Conservation (phyloP, 2,797 vertebrate genomes). For the Uromys caudimaculatus region DNA sequence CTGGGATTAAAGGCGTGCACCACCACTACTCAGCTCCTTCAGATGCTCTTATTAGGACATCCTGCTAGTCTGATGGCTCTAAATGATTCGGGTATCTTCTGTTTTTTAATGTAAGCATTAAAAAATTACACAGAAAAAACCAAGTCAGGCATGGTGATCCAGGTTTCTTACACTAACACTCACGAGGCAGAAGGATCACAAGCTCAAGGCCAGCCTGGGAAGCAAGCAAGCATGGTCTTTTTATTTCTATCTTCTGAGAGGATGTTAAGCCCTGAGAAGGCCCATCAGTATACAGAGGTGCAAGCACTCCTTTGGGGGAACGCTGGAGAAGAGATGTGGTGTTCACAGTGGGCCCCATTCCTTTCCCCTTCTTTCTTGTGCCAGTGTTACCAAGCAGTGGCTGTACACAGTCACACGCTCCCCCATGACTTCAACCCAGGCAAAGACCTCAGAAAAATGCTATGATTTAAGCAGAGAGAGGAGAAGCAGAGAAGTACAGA, state of each 20-base stretch:
- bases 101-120: constrained; percentile 42
- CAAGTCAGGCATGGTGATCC: too few species aligned
- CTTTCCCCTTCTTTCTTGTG: background rate
- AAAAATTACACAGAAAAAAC: background rate
- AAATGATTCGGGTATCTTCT: background rate
- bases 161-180: background rate
- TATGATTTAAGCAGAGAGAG: background rate
- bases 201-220: background rate
- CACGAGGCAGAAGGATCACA: background rate
- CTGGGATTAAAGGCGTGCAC: too few species aligned
- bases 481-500: background rate
- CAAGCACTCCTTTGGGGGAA: background rate
- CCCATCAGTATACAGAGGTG: background rate
- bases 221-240: background rate
- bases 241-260: background rate
- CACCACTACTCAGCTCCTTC: too few species aligned
- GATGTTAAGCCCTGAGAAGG: background rate
- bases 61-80: background rate
- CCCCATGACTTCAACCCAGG: background rate
- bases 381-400: background rate
- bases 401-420: background rate
- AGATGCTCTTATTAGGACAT: background rate
- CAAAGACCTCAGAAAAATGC: background rate
- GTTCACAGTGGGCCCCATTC: background rate
- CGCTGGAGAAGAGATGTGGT: background rate